Evolutionary conservation across 92 coral and sea anemone species (phyloP).

Genomic region (Porites cylindrica): DNA sequence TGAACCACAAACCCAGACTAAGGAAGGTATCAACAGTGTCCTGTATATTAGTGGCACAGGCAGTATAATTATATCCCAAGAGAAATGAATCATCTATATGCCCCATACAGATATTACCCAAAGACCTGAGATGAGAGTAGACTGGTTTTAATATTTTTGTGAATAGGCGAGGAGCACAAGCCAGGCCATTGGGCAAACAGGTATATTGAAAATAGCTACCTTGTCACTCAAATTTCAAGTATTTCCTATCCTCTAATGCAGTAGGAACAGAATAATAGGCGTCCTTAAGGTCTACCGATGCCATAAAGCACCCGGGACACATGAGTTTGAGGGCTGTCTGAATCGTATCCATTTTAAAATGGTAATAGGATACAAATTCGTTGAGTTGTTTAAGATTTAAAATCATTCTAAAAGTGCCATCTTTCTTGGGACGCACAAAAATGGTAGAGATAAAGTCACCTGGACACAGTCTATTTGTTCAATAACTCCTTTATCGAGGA

Average conservation of each 20-base stretch:
- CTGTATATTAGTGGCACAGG: too few relatives aligned
- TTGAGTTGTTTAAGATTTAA: slow-evolving; percentile 42
- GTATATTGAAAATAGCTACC: too few relatives aligned
- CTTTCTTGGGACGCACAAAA: slow-evolving; percentile 24
- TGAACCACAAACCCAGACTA: too few relatives aligned
- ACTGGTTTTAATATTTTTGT: too few relatives aligned
- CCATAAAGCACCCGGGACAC: not conserved
- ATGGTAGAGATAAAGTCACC: slow-evolving; percentile 43
- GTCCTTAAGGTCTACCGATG: too few relatives aligned
- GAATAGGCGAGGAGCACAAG: too few relatives aligned
- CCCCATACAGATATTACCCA: too few relatives aligned
- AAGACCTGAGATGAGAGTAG: too few relatives aligned
- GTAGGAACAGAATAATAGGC: not conserved
- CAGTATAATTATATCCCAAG: too few relatives aligned
- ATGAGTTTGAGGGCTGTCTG: slow-evolving; percentile 40
- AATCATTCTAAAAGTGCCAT: slow-evolving; percentile 44
- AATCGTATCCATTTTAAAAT: slow-evolving; percentile 53
- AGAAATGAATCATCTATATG: too few relatives aligned
- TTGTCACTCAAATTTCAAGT: slow-evolving; percentile 37
- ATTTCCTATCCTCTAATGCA: slow-evolving; percentile 30
- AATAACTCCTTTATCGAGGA: slow-evolving; percentile 25
- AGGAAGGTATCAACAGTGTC: too few relatives aligned
- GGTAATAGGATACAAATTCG: slow-evolving; percentile 40
- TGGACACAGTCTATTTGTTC: not conserved
- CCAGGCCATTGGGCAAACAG: too few relatives aligned